These are phyloP conservation scores for Todiramphus saurophagus DNA, from an alignment of 2,113 vertebrate genomes.

Conservation along the genomic window DNA sequence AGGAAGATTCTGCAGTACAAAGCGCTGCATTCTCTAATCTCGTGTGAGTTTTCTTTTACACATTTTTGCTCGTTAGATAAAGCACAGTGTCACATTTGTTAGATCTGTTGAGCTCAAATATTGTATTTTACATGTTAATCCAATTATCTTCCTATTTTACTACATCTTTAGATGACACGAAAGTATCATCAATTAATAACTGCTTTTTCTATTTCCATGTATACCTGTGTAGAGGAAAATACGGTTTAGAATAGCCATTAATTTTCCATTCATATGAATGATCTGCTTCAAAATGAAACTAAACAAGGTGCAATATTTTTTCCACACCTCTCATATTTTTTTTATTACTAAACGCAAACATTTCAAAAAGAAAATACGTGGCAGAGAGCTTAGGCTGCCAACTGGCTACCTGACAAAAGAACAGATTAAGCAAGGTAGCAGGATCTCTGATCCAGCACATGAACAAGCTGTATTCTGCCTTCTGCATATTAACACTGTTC, in stretches of 20 bases:
- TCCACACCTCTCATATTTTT: neutral
- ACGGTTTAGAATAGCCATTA: neutral
- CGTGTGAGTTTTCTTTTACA: neutral
- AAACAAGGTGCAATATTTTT: neutral
- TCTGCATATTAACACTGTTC: neutral
- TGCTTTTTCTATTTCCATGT: neutral
- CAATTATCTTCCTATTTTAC: neutral
- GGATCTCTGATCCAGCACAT: neutral
- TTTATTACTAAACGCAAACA: neutral
- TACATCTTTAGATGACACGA: neutral
- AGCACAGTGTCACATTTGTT: neutral
- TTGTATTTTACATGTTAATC: constrained; percentile 30
- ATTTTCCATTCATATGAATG: neutral
- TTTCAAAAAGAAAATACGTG: neutral
- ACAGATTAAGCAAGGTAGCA: neutral
- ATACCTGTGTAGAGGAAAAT: neutral
- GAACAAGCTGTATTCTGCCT: neutral
- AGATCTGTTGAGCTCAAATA: neutral
- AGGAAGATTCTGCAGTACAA: neutral
- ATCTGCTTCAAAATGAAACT: neutral
- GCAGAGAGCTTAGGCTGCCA: neutral
- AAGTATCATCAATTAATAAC: neutral
- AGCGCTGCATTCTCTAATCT: neutral
- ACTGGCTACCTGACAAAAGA: neutral
- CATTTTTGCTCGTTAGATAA: neutral